phyloP scores from a whole-genome alignment of 2,888 invertebrate species.

The Chalcis sispes region DNA sequence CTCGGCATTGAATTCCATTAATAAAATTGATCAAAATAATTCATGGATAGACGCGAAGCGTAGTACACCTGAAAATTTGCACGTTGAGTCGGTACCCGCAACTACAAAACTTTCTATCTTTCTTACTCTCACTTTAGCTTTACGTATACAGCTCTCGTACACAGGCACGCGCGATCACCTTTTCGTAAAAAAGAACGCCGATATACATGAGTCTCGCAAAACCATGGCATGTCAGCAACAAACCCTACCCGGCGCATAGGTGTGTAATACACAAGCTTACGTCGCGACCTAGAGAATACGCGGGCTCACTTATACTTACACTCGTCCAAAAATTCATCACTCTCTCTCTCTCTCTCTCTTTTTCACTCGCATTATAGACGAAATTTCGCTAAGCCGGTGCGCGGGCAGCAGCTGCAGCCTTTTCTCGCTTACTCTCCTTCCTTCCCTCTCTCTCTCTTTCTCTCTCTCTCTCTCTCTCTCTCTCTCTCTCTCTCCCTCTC shows the following conservation, averaged over 20 bases:
- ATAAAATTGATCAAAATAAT: too few species aligned
- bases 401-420: slow-evolving; percentile 41
- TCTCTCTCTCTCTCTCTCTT: background rate
- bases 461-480: background rate
- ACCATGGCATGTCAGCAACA: too few species aligned
- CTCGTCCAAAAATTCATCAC: slow-evolving; percentile 10
- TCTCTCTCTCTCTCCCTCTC: background rate
- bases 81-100: background rate
- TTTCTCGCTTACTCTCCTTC: too few species aligned
- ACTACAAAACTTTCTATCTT: background rate
- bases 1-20: too few species aligned
- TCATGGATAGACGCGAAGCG: too few species aligned
- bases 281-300: slow-evolving; percentile 11
- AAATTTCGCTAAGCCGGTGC: slow-evolving; percentile 33
- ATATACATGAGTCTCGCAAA: too few species aligned
- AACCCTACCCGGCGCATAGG: too few species aligned
- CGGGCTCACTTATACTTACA: too few species aligned
- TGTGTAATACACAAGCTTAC: background rate
- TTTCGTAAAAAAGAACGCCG: background rate
- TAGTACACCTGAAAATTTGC: slow-evolving; percentile 25
- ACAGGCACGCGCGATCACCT: background rate
- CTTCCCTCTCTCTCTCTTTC: too few species aligned
- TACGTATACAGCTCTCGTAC: background rate
- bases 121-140: background rate
- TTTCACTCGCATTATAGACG: background rate